These are phyloP conservation scores for Esox masquinongy DNA, from an alignment of 2,797 vertebrate genomes.

Conservation along the genomic window DNA sequence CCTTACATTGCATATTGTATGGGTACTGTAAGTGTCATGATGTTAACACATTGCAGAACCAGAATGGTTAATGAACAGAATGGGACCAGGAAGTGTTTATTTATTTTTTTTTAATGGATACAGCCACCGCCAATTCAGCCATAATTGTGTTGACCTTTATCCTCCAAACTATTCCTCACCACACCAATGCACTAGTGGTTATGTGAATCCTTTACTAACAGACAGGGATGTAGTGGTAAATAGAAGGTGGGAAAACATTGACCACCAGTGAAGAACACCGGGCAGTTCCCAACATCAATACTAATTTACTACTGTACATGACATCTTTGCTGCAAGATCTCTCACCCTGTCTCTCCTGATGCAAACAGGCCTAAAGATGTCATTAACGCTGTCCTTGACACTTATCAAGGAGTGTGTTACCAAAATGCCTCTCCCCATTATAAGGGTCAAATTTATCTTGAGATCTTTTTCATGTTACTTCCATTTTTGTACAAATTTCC, in stretches of 20 bases:
- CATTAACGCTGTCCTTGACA: slow-evolving; percentile 39
- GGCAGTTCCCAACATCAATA: not conserved
- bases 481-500: not conserved
- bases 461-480: not conserved
- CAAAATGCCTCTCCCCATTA: not conserved
- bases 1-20: slow-evolving; percentile 32
- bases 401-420: not conserved
- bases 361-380: slow-evolving; percentile 54
- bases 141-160: slow-evolving; percentile 39
- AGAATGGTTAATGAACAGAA: slow-evolving; percentile 39
- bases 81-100: slow-evolving; percentile 22
- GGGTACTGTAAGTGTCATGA: slow-evolving; percentile 44
- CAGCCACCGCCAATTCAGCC: slow-evolving; percentile 28
- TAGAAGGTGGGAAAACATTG: slow-evolving; percentile 52
- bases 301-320: not conserved
- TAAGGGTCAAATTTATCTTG: not conserved
- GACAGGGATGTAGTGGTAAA: slow-evolving; percentile 29
- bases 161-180: slow-evolving; percentile 62
- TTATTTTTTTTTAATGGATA: slow-evolving; percentile 24
- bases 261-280: not conserved
- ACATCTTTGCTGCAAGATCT: not conserved
- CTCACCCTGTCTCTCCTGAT: not conserved
- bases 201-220: slow-evolving; percentile 64
- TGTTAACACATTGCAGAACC: slow-evolving; percentile 35
- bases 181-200: slow-evolving; percentile 56